Percentiles rank a stretch among this genome's conserved stretches.
Conservation (phyloP, 1,140 invertebrate species). For the Tetramorium alpestre region DNA sequence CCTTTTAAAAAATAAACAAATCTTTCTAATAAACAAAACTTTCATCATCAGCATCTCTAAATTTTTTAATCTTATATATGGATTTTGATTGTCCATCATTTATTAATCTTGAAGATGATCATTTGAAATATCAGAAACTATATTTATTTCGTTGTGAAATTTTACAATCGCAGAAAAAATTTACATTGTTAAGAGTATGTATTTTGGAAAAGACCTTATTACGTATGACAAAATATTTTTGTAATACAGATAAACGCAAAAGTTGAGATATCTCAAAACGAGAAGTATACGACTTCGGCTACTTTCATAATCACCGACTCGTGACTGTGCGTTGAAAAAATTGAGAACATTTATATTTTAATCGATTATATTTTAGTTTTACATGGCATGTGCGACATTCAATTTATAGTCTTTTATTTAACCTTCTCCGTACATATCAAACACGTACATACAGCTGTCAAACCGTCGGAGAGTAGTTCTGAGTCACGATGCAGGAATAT, state of each 20-base stretch:
- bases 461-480: constrained; percentile 1
- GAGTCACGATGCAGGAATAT: constrained; percentile 30
- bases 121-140: not conserved
- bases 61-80: no score
- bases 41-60: no score
- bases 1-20: no score
- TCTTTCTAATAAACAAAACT: no score
- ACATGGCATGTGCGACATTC: not conserved
- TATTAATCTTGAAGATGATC: not conserved
- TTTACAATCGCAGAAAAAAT: not conserved
- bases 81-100: no score
- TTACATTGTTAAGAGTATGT: not conserved
- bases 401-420: not conserved
- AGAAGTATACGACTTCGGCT: not conserved
- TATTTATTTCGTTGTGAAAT: constrained; percentile 3
- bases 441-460: not conserved
- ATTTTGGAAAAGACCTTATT: not conserved
- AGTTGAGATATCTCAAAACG: not conserved
- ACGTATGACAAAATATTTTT: not conserved
- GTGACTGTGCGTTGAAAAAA: not conserved
- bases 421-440: not conserved
- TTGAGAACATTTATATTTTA: not conserved
- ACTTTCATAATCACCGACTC: not conserved
- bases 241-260: not conserved
- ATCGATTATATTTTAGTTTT: not conserved